phyloP scores from a whole-genome alignment of 1,140 invertebrate species.

The Papilio aristodemus region DNA sequence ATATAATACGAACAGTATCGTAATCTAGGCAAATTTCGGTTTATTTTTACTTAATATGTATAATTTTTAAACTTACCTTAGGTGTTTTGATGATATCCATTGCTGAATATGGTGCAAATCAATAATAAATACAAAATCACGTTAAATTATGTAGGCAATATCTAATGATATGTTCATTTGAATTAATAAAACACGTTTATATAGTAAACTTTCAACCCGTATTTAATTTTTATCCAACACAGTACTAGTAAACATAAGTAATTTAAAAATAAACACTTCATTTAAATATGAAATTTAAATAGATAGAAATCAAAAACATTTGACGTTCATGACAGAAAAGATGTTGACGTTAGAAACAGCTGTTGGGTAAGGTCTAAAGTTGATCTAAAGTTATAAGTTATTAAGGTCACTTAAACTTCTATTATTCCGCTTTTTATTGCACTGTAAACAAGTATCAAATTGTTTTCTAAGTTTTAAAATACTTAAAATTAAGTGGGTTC shows the following conservation, averaged over 20 bases:
- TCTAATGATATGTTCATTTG: not conserved
- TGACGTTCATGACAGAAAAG: constrained; percentile 8
- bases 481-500: too few relatives aligned
- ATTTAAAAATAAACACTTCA: constrained; percentile 12
- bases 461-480: too few relatives aligned
- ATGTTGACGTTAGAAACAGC: not conserved
- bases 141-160: not conserved
- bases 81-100: constrained; percentile 74
- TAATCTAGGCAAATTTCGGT: not conserved
- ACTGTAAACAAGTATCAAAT: too few relatives aligned
- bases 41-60: constrained; percentile 21
- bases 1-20: not conserved
- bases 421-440: too few relatives aligned
- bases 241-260: not conserved
- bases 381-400: too few relatives aligned
- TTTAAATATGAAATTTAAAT: constrained; percentile 17
- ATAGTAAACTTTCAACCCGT: not conserved
- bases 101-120: constrained; percentile 51
- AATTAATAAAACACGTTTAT: not conserved
- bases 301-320: constrained; percentile 9
- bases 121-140: constrained; percentile 47
- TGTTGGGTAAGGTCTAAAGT: too few relatives aligned
- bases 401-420: too few relatives aligned
- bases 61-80: constrained; percentile 53
- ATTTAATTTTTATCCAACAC: not conserved